Evolutionary conservation across 2,113 vertebrate species (phyloP).

Genomic region (Leucopternis melanops): DNA sequence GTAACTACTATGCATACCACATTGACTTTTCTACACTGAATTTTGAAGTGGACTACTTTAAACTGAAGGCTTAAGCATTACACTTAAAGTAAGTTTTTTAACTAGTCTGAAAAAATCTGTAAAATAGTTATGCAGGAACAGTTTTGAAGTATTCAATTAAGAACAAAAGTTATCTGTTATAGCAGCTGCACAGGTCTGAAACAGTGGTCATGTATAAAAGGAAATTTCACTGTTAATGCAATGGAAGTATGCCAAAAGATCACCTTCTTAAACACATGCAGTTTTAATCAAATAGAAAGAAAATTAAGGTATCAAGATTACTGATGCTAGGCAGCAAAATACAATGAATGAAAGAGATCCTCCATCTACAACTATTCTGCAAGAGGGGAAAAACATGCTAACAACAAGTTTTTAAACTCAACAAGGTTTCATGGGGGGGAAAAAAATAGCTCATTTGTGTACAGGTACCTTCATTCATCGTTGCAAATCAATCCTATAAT

Average conservation of each 20-base stretch:
- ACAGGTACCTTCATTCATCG: constrained; percentile 75
- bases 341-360: constrained; percentile 68
- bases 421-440: constrained; percentile 18
- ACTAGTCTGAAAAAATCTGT: constrained; percentile 70
- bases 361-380: constrained; percentile 78
- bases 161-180: constrained; percentile 74
- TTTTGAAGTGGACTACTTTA: constrained; percentile 67
- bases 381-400: constrained; percentile 76
- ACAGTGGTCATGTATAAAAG: constrained; percentile 79
- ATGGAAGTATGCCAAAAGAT: constrained; percentile 77
- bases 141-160: constrained; percentile 68
- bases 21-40: constrained; percentile 72
- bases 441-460: constrained; percentile 54
- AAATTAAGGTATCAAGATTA: constrained; percentile 72
- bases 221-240: constrained; percentile 81
- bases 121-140: constrained; percentile 73
- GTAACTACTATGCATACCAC: constrained; percentile 62
- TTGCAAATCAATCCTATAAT: constrained; percentile 69
- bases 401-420: constrained; percentile 67
- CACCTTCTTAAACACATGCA: constrained; percentile 76
- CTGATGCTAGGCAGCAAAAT: constrained; percentile 74
- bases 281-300: constrained; percentile 71
- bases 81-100: constrained; percentile 45
- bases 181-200: constrained; percentile 77
- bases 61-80: constrained; percentile 65